phyloP scores from a whole-genome alignment of 2,888 invertebrate species.

The Tholera decimalis region DNA sequence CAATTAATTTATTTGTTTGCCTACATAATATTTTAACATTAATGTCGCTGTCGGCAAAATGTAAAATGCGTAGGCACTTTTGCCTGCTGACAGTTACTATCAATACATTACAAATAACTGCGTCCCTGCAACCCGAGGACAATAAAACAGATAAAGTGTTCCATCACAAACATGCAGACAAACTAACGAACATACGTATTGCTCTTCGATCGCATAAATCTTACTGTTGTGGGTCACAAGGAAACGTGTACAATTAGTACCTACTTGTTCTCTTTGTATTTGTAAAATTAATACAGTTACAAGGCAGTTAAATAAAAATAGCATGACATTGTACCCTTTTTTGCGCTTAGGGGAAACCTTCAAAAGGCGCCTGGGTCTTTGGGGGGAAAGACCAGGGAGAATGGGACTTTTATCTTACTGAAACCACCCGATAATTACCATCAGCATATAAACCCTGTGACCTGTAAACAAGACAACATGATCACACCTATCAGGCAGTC shows the following conservation, averaged over 20 bases:
- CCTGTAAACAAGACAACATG: no score
- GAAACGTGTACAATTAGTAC: constrained; percentile 34
- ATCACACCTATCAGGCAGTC: no score
- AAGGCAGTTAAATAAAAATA: background rate
- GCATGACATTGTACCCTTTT: background rate
- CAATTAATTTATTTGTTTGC: no score
- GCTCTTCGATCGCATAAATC: constrained; percentile 62
- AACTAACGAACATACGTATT: constrained; percentile 3
- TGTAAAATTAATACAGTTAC: background rate
- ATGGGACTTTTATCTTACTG: no score
- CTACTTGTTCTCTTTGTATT: constrained; percentile 9
- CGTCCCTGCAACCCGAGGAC: constrained; percentile 29
- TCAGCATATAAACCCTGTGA: no score
- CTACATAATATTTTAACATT: no score
- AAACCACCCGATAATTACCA: no score
- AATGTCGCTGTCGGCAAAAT: constrained; percentile 11
- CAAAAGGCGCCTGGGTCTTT: no score
- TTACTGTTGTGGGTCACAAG: constrained; percentile 46
- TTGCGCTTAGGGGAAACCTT: no score
- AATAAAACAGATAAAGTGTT: constrained; percentile 49
- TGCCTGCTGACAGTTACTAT: constrained; percentile 43
- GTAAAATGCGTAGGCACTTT: constrained; percentile 12
- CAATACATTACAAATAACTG: constrained; percentile 49
- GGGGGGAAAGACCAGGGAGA: no score
- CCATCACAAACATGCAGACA: constrained; percentile 23